A percentile compares a stretch with the other conserved stretches of the same genome.
Evolutionary conservation across 2,113 vertebrate species (phyloP).

Genomic region (Salvelinus fontinalis): DNA sequence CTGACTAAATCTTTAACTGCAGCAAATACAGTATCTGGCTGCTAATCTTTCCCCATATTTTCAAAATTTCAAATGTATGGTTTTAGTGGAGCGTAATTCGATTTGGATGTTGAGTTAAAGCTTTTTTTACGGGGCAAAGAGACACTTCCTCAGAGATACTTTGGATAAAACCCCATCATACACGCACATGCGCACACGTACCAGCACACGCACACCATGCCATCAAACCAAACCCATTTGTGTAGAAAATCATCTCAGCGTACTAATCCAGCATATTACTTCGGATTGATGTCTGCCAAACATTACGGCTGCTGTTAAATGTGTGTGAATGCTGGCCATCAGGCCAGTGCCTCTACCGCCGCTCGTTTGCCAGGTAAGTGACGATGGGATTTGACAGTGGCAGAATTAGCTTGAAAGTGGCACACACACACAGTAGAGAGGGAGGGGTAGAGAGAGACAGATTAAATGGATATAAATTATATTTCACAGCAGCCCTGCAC

Average conservation of each 20-base stretch:
- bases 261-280: conserved; percentile 23
- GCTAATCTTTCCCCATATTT: too few species aligned
- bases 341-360: conserved; percentile 82
- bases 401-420: conserved; percentile 87
- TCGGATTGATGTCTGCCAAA: conserved; percentile 66
- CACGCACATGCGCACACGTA: too few species aligned
- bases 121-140: too few species aligned
- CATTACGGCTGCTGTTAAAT: conserved; percentile 57
- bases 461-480: conserved; percentile 83
- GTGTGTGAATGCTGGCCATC: conserved; percentile 64
- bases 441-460: conserved; percentile 64
- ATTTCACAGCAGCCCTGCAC: conserved; percentile 77
- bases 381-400: conserved; percentile 86
- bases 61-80: too few species aligned
- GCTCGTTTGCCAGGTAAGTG: conserved; percentile 85
- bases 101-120: too few species aligned
- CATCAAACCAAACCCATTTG: conserved; percentile 40
- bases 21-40: too few species aligned
- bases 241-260: conserved; percentile 41
- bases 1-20: too few species aligned
- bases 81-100: too few species aligned
- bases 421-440: conserved; percentile 59
- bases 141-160: too few species aligned
- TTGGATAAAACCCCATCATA: too few species aligned
- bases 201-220: background rate